A percentile compares a stretch with the other conserved stretches of the same genome.
phyloP scores from a whole-genome alignment of 2,113 vertebrate genomes.

The Sceloporus undulatus region DNA sequence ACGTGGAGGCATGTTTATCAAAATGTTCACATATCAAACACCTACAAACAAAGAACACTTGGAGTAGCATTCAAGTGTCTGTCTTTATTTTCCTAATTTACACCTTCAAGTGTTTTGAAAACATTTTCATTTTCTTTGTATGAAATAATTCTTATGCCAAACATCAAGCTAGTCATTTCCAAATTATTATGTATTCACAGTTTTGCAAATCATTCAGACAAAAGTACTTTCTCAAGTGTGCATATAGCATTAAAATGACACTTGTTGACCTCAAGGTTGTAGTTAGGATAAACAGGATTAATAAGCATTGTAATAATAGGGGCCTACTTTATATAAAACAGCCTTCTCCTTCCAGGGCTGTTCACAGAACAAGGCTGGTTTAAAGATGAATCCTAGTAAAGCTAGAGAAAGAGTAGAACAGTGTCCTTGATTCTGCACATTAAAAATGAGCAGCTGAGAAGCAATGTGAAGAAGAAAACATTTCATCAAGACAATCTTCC shows the following conservation, averaged over 20 bases:
- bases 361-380: neutral
- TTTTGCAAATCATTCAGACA: neutral
- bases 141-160: neutral
- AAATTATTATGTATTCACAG: neutral
- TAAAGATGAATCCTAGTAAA: neutral
- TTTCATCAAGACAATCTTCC: too few species aligned
- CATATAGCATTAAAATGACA: neutral
- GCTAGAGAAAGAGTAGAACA: neutral
- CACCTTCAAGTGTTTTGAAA: neutral
- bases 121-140: neutral
- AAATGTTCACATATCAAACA: neutral
- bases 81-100: slow-evolving; percentile 7
- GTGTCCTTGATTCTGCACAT: too few species aligned
- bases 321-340: neutral
- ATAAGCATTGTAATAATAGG: too few species aligned
- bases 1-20: neutral
- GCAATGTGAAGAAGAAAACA: too few species aligned
- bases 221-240: neutral
- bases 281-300: neutral
- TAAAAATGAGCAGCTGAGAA: too few species aligned
- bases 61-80: neutral
- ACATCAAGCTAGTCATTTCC: neutral
- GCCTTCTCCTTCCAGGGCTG: neutral
- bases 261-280: neutral
- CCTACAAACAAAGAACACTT: neutral